phyloP scores from a whole-genome alignment of 2,113 vertebrate species.

The Myotis yumanensis region DNA sequence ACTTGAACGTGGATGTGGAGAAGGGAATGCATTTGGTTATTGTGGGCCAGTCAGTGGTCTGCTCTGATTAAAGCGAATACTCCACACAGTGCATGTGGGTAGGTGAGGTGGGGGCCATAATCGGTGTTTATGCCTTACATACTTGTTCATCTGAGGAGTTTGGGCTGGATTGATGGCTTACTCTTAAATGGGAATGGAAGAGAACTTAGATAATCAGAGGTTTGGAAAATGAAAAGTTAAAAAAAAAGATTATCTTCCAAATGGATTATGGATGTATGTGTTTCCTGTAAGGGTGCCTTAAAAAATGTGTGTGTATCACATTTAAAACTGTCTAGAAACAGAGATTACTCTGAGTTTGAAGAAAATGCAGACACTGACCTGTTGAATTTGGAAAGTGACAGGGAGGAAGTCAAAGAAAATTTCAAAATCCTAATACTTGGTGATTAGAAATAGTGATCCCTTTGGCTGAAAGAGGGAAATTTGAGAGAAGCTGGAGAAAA shows the following conservation, averaged over 20 bases:
- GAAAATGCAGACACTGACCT: not conserved
- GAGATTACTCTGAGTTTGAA: not conserved
- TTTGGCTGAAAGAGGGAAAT: not conserved
- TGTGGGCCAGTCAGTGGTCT: not conserved
- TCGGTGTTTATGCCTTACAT: not conserved
- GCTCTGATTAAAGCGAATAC: not conserved
- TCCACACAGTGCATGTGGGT: not conserved
- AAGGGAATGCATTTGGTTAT: not conserved
- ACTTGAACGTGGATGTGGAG: not conserved
- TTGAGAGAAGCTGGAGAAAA: not conserved
- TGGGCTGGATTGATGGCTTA: not conserved
- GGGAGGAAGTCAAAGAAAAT: not conserved
- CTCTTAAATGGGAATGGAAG: not conserved
- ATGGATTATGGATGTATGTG: not conserved
- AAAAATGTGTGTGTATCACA: not conserved
- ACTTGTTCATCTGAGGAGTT: not conserved
- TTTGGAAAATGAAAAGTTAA: not conserved
- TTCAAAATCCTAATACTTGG: not conserved
- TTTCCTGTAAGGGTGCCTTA: not conserved
- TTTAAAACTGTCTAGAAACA: not conserved
- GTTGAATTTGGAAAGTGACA: not conserved
- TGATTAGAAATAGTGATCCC: not conserved
- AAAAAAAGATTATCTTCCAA: not conserved
- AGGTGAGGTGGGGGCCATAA: fast-evolving
- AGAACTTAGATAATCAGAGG: not conserved